Base-by-base conservation (phyloP, 2,113 vertebrate species). In the Oncorhynchus masou region DNA sequence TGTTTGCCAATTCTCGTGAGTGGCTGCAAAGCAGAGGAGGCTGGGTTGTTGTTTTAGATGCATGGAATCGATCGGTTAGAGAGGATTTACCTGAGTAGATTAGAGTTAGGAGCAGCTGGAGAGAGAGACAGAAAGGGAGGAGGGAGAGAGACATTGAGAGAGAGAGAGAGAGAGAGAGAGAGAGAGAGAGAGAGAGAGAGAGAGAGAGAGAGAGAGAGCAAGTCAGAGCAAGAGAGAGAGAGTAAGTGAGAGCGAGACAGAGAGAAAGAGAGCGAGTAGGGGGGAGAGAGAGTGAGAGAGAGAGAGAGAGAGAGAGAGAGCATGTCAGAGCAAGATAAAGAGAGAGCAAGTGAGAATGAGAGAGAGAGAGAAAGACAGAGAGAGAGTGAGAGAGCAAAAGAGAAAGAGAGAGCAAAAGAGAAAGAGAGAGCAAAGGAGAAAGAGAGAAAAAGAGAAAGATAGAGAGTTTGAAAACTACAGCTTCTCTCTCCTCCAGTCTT, bases 1-100 rank as follows among this genome's bases (percentile, higher is more conserved):
- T 89, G 90, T 83, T 86, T 82, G 81, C 90, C 86, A 91, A 91
- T 91, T 86, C 87, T 71, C 76, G 65, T 84, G 85, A 89, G 91
- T 86, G 88, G 87, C 49, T 88, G 78, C 78, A 87, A 87, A 86
- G 82, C 74, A 34, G 31, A 34, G 0, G 2, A 51, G 49, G 2
- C 49, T 15, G 12, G 81, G 68, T 81, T 79, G 60, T 80, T 74
- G 39, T n/a, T 67, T 13, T 66, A 82, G 85, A 88, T 86, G 80
- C 88, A 92, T 86, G 79, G 89, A 91, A 89, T 92, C 89, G 81
- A 86, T 88, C 88, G 87, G 84, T 89, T 89, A 87, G 86, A 88
- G 82, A 84, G 86, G 89, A 91, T 93, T 93, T 93, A 91, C 90
- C 89, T 80, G 85, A 79, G 84, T 79, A 90, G 87, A 90, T 92